Evolutionary conservation across 2,888 invertebrate genomes (phyloP), one percentile per base, ranked within the genome.

Genomic region (Dione juno): DNA sequence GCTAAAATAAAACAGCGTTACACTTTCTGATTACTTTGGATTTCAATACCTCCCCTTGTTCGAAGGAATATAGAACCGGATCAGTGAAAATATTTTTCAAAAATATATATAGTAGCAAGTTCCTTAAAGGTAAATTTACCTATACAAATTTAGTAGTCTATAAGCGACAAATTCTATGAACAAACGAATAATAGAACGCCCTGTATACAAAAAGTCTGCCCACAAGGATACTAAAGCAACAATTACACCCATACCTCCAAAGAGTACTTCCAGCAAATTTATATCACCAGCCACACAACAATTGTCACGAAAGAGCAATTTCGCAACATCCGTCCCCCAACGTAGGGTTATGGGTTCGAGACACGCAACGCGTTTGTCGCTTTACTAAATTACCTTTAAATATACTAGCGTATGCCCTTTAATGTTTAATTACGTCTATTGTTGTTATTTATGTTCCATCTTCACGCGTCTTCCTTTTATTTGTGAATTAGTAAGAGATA

Each of bases 251-350:
- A 28, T 37, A 28, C 9, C 37, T 64, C 35, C 28, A 16, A 7
- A 16, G 11, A 8, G 10, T 43, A 45, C 14, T 50, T 64, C 48
- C 37, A 35, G 40, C 9, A 48, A 50, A 64, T 64, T 64, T 64
- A 64, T 64, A 58, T 58, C 13, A 11, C 41, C 41, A 41, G 58
- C n/a, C 14, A n/a, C 37, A 19, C 19, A 64, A 50, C 64, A 64
- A 64, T 64, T 50, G 64, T 48, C 64, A 64, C 64, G 64, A 64
- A 64, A 8, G 64, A 11, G 37, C 50, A 50, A 50, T 50, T 48
- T 64, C 37, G 64, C 48, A 19, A 64, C 50, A 19, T 19, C 63
- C 11, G 28, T 10, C 50, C 48, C 64, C 48, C 48, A 37, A 13
- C 14, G 50, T 16, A 16, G 48, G 11, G 37, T 37, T 50, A 64